Base-by-base conservation (phyloP, 2,797 vertebrate species). In the Neosilurus mollespiculum region DNA sequence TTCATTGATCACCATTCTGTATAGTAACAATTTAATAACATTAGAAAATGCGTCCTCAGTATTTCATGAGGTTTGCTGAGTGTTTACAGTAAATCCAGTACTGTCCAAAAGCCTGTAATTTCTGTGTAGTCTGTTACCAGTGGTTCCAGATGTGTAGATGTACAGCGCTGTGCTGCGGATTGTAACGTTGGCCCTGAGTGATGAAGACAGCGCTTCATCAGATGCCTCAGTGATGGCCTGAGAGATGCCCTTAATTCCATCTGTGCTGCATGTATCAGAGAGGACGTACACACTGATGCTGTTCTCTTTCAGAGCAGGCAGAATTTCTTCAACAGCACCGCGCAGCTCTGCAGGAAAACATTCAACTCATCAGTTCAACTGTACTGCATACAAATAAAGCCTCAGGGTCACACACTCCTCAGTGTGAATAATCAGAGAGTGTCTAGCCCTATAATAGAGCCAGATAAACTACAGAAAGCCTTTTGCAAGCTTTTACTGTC, bases 111-210 rank as follows among this genome's bases (percentile, higher is more conserved):
- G 8, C 37, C 14, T 49, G 20, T 10, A 24, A 64, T 43, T 20
- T 64, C n/a, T 71, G n/a, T 70, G 12, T 53, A 10, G 1, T 8
- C 10, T 1, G 3, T 87, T 95, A 98, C 97, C 97, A 94, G 97
- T 97, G 73, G 97, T 99, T 86, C 97, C 97, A 11, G 97, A 98
- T 7, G 97, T 99, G 91, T 97, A 98, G 90, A 99, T 97, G 83
- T 97, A 98, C 76, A 97, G 79, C 7, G 96, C 96, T 0, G 95
- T 94, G 80, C 90, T 95, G 84, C 85, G 88, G 86, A 91, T 88
- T 30, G 87, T 91, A 77, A 96, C 65, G 79, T 95, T 93, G 75
- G 95, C 95, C 82, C 96, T 92, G 83, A 97, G 95, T 0, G 95
- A 92, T 20, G 61, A 87, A 1, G 95, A 92, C 89, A 94, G 80